Conservation (phyloP, 2,113 vertebrate genomes). For the Amphiprion ocellaris region DNA sequence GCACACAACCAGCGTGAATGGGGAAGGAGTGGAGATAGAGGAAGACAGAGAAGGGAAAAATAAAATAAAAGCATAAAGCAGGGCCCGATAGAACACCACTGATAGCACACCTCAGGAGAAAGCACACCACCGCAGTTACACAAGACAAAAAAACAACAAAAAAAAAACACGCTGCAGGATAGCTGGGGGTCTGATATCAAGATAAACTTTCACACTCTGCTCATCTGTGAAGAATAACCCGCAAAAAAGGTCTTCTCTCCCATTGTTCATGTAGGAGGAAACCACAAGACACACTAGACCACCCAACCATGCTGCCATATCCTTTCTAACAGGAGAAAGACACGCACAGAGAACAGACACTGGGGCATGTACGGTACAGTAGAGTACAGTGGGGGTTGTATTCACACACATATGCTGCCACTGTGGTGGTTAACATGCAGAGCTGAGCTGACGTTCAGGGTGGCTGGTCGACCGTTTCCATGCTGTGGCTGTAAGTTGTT, state of each 20-base stretch:
- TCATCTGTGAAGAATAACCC: constrained; percentile 56
- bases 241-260: background rate
- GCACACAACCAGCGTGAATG: constrained; percentile 41
- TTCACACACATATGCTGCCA: constrained; percentile 42
- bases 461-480: constrained; percentile 62
- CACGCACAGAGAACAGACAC: constrained; percentile 5
- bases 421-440: constrained; percentile 76
- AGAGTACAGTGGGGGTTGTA: constrained; percentile 20
- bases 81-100: constrained; percentile 50
- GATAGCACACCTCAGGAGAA: constrained; percentile 63
- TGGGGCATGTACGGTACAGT: background rate
- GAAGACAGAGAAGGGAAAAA: constrained; percentile 18
- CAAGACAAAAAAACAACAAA: constrained; percentile 29
- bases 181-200: constrained; percentile 54
- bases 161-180: constrained; percentile 42
- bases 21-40: constrained; percentile 22
- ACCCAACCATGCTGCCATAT: constrained; percentile 72
- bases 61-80: constrained; percentile 22
- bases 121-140: constrained; percentile 40
- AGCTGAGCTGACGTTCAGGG: constrained; percentile 45
- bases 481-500: constrained; percentile 71
- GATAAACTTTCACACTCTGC: constrained; percentile 26
- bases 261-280: constrained; percentile 27
- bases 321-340: constrained; percentile 21
- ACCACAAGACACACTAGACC: constrained; percentile 59